Conservation (phyloP, 2,113 vertebrate genomes). For the Sorex araneus region DNA sequence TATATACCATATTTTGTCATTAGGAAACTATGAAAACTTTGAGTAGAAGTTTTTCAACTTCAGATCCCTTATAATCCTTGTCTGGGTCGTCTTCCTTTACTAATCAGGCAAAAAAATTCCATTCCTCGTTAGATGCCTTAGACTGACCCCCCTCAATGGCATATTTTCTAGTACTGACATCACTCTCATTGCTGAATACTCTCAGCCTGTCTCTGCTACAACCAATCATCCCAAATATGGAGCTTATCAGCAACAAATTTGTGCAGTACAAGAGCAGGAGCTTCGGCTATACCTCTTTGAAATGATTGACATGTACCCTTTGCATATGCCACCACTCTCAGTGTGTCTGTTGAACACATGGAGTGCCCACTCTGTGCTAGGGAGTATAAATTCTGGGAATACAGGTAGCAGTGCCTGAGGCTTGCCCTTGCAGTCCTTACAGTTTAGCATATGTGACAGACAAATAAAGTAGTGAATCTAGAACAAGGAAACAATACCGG, state of each 20-base stretch:
- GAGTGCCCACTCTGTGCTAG: background rate
- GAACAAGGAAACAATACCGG: background rate
- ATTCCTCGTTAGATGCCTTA: background rate
- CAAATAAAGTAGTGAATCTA: background rate
- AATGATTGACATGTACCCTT: background rate
- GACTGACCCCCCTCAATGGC: background rate
- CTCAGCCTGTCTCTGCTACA: background rate
- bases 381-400: background rate
- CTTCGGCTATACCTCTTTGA: background rate
- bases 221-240: background rate
- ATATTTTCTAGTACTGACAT: background rate
- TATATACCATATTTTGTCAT: background rate
- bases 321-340: background rate
- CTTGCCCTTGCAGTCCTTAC: background rate
- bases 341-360: background rate
- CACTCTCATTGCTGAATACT: background rate
- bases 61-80: background rate
- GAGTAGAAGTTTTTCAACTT: background rate
- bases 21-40: background rate
- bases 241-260: conserved; percentile 17
- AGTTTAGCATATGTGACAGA: background rate
- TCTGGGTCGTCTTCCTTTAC: background rate
- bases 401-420: background rate
- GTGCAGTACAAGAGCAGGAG: background rate
- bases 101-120: background rate